A percentile compares a stretch with the other conserved stretches of the same genome.
Conservation (phyloP, 1,140 invertebrate genomes). For the Drosophila ambigua region DNA sequence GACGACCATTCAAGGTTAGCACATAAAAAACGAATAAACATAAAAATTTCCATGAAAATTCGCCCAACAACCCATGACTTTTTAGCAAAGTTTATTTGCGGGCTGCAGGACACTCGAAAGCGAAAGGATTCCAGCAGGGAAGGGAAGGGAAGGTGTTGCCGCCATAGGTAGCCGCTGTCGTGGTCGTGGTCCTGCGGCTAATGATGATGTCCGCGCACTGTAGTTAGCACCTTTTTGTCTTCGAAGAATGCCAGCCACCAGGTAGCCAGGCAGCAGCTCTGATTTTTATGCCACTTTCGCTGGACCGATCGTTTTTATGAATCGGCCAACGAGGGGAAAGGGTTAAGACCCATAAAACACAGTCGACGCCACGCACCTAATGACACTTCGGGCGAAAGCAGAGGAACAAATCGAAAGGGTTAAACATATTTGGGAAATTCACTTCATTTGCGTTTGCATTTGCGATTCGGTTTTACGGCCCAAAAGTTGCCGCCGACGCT, state of each 20-base stretch:
- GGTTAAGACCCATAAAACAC: conserved; percentile 43
- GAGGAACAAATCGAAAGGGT: conserved; percentile 61
- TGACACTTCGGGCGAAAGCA: conserved; percentile 52
- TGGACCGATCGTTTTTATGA: conserved; percentile 55
- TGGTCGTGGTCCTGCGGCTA: conserved; percentile 32
- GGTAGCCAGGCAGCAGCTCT: conserved; percentile 3
- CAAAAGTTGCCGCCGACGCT: conserved; percentile 62
- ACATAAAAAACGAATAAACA: conserved; percentile 50
- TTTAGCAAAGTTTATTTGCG: conserved; percentile 55
- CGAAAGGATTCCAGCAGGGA: conserved; percentile 37
- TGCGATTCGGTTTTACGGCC: conserved; percentile 51
- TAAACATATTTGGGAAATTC: conserved; percentile 66
- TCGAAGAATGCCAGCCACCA: conserved; percentile 66
- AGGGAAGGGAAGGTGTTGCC: conserved; percentile 13
- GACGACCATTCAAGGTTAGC: conserved; percentile 40
- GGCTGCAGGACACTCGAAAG: conserved; percentile 28
- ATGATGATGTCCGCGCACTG: conserved; percentile 50
- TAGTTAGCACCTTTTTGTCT: conserved; percentile 81
- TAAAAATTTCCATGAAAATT: conserved; percentile 42
- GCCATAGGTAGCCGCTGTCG: conserved; percentile 13
- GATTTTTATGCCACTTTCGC: conserved; percentile 70
- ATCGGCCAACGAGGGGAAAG: conserved; percentile 48
- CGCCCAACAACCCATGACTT: conserved; percentile 59
- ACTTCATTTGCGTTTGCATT: conserved; percentile 63
- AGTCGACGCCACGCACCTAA: conserved; percentile 73